Evolutionary conservation across 1,140 invertebrate genomes (phyloP).

Genomic region (Lineus longissimus): DNA sequence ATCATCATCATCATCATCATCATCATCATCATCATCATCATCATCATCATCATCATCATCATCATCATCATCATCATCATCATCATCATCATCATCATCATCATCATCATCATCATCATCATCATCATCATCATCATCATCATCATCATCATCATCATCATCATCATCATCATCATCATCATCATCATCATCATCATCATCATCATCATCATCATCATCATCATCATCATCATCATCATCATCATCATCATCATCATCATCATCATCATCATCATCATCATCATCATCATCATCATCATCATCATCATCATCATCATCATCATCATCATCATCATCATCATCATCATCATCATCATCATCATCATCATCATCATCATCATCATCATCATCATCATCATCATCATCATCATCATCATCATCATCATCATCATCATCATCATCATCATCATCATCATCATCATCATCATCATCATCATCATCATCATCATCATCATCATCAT

Average conservation of each 20-base stretch:
- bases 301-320: not conserved
- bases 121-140: slow-evolving; percentile 6
- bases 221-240: too few relatives aligned
- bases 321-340: not conserved
- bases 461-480: slow-evolving; percentile 23
- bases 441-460: slow-evolving; percentile 24
- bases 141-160: slow-evolving; percentile 4
- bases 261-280: not conserved
- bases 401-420: slow-evolving; percentile 15
- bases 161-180: not conserved
- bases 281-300: not conserved
- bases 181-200: not conserved
- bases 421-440: slow-evolving; percentile 21
- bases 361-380: not conserved
- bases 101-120: slow-evolving; percentile 11
- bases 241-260: slow-evolving; percentile 6
- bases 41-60: slow-evolving; percentile 11
- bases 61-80: slow-evolving; percentile 14
- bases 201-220: not conserved
- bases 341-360: slow-evolving; percentile 7
- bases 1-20: slow-evolving; percentile 9
- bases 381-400: slow-evolving; percentile 1
- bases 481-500: slow-evolving; percentile 23
- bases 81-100: not conserved
- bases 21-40: slow-evolving; percentile 12